phyloP scores from a whole-genome alignment of 1,140 invertebrate species.

The Drosophila guanche region DNA sequence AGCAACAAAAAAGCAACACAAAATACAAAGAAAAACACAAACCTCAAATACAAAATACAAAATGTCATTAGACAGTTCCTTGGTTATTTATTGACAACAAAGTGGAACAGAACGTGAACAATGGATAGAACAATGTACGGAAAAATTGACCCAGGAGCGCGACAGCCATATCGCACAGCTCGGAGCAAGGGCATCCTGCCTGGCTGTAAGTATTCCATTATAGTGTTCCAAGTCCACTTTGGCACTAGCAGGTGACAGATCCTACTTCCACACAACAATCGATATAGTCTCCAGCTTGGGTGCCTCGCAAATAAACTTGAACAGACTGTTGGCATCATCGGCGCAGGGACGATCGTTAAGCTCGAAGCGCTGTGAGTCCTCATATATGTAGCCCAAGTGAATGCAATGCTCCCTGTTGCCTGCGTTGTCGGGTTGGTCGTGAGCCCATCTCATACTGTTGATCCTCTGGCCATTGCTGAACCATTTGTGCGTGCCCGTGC shows the following conservation, averaged over 20 bases:
- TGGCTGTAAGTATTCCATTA: constrained; percentile 89
- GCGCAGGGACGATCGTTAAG: constrained; percentile 38
- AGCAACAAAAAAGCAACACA: constrained; percentile 7
- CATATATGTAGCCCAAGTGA: constrained; percentile 30
- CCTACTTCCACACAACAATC: constrained; percentile 72
- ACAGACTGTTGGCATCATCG: constrained; percentile 23
- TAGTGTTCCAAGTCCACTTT: background rate
- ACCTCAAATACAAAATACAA: constrained; percentile 3
- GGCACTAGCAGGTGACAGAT: too few relatives aligned
- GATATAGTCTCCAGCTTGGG: constrained; percentile 85
- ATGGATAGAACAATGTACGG: constrained; percentile 95
- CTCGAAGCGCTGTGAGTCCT: constrained; percentile 13
- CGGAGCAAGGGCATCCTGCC: constrained; percentile 91
- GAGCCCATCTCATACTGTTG: constrained; percentile 33
- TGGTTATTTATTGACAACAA: constrained; percentile 39
- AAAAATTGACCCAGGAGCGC: constrained; percentile 90
- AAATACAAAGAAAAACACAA: background rate
- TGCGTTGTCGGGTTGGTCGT: constrained; percentile 43
- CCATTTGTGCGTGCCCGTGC: constrained; percentile 38
- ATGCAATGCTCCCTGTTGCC: constrained; percentile 42
- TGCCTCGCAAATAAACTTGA: constrained; percentile 84
- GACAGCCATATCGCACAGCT: constrained; percentile 91
- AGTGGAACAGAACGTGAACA: constrained; percentile 27
- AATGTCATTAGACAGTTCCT: constrained; percentile 20
- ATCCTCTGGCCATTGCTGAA: constrained; percentile 34